Conservation (phyloP, 2,888 invertebrate genomes). For the Lasioglossum calceatum region DNA sequence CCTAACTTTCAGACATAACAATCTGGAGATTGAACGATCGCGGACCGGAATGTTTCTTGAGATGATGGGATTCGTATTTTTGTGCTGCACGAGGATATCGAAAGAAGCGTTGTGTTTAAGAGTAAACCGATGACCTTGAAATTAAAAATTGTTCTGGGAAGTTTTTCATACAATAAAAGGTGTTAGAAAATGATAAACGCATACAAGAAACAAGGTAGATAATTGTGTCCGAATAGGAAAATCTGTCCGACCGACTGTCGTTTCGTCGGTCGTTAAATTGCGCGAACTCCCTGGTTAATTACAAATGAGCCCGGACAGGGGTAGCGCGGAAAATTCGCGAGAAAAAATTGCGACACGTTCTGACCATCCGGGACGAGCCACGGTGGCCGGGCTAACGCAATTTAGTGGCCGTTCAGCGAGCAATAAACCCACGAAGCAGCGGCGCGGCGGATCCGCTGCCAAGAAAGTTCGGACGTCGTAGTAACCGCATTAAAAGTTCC, state of each 20-base stretch:
- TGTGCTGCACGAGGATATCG: no score
- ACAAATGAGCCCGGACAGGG: background rate
- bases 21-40: background rate
- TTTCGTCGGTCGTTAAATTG: background rate
- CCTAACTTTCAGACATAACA: background rate
- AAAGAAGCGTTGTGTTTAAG: no score
- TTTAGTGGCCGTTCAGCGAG: background rate
- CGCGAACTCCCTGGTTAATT: background rate
- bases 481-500: slow-evolving; percentile 18
- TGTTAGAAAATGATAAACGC: no score
- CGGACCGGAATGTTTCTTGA: background rate
- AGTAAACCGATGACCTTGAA: no score
- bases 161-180: no score
- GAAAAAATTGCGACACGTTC: background rate
- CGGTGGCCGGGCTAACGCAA: background rate
- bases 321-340: background rate
- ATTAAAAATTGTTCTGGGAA: no score
- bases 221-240: no score
- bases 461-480: slow-evolving; percentile 8
- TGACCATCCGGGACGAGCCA: background rate
- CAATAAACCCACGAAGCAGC: background rate
- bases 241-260: background rate
- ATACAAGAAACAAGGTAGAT: no score
- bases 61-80: background rate
- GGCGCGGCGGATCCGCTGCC: background rate